Base-by-base conservation (phyloP, 2,888 invertebrate species). In the Nomada ruficornis region DNA sequence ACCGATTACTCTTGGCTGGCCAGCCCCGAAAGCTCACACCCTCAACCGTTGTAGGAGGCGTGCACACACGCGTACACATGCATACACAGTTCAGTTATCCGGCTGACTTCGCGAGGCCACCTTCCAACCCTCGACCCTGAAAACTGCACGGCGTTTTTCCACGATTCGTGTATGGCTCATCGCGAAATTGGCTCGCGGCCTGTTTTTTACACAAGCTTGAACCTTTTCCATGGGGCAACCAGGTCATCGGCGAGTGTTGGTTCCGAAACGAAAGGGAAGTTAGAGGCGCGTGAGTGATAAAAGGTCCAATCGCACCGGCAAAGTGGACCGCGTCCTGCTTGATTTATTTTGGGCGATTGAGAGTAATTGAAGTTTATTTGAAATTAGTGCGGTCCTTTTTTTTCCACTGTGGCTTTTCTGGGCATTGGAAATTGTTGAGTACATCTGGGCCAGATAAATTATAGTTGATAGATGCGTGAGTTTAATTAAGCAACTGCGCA, bases 1-100 rank as follows among this genome's bases (percentile, higher is more conserved):
- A 93, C 91, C 92, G 92, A 93, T 93, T 93, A 93, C 90, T 88
- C 80, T 89, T 86, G 90, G 89, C 82, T 86, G 89, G 89, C 89
- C 90, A 86, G 23, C 11, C 62, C 54, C 20, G 23, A 62, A 44
- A 50, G 62, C 36, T 42, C 57, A 23, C 18, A 65, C 62, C 54
- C 54, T 13, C 57, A 1, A 5, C 36, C 5, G 7, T 7, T 36
- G 36, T 7, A 7, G 36, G 36, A 7, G 36, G 36, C 7, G 5
- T 36, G 36, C 36, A 36, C 36, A 7, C 36, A 1, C 36, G 36
- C 36, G 36, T 5, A 7, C 36, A 9, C 36, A 36, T 36, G 36
- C 36, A 36, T 36, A 36, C 36, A 36, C 7, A 7, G 7, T 0
- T 36, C 7, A 7, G 36, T 18, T 18, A 62, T 10, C 20, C 36